These are phyloP conservation scores for Pseudochirops cupreus DNA, from an alignment of 2,797 vertebrate genomes.

Conservation along the genomic window DNA sequence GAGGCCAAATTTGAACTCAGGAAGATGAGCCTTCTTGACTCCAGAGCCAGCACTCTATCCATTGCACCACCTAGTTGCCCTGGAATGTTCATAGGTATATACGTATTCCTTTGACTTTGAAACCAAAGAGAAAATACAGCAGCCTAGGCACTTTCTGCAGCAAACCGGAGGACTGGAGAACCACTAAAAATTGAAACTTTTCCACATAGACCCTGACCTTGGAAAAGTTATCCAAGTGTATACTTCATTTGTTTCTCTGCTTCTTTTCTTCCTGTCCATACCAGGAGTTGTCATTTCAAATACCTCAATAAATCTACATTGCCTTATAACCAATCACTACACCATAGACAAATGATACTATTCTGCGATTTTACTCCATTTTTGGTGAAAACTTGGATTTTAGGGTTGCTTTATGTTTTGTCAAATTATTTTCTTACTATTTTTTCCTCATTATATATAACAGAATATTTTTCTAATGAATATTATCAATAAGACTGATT, in stretches of 20 bases:
- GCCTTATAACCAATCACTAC: neutral
- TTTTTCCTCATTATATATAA: neutral
- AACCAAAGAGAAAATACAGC: neutral
- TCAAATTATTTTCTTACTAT: constrained; percentile 11
- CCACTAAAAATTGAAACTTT: neutral
- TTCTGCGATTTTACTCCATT: neutral
- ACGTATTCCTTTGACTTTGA: neutral
- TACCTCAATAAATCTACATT: neutral
- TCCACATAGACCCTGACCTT: neutral
- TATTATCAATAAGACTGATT: neutral
- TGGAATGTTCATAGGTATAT: neutral
- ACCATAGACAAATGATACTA: neutral
- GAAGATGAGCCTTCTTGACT: neutral
- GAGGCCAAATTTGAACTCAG: neutral
- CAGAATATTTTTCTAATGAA: neutral
- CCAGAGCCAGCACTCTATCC: neutral
- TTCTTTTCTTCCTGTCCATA: neutral
- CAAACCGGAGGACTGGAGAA: neutral
- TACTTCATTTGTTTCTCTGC: neutral
- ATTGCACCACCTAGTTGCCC: neutral
- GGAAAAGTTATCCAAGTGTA: neutral
- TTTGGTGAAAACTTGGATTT: constrained; percentile 19
- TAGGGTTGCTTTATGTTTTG: constrained; percentile 3
- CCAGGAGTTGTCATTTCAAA: neutral
- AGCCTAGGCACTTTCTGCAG: neutral